Conservation (phyloP, 2,888 invertebrate species). For the Lapara coniferarum region DNA sequence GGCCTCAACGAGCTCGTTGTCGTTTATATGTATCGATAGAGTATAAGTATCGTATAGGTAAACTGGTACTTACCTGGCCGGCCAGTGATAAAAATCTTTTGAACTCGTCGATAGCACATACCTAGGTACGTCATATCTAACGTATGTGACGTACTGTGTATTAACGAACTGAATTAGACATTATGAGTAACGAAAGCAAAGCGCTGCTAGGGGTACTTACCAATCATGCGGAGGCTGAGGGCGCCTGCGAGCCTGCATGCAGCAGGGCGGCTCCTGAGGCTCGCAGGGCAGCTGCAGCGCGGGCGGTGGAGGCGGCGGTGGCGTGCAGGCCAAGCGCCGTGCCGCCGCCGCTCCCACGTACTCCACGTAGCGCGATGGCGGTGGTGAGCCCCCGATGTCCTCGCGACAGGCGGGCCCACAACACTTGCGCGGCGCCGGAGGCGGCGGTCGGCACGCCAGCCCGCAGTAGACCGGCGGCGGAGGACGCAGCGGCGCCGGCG, state of each 20-base stretch:
- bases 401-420: constrained; percentile 78
- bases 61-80: constrained; percentile 2
- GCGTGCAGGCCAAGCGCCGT: constrained; percentile 81
- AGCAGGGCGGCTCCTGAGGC: constrained; percentile 81
- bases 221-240: constrained; percentile 84
- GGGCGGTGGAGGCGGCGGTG: constrained; percentile 78
- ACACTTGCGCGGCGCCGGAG: constrained; percentile 70
- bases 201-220: constrained; percentile 65
- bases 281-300: constrained; percentile 77
- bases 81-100: neutral
- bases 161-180: neutral
- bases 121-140: neutral
- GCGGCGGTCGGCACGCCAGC: constrained; percentile 74
- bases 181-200: neutral
- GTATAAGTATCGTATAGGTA: neutral
- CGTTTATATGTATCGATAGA: no score
- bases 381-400: constrained; percentile 71
- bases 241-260: constrained; percentile 82
- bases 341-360: constrained; percentile 86
- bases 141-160: neutral
- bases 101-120: neutral
- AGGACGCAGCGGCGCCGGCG: constrained; percentile 75
- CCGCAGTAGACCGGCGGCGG: constrained; percentile 83
- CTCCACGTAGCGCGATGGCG: constrained; percentile 83
- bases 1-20: neutral